These are phyloP conservation scores for Macrochelys suwanniensis DNA, from an alignment of 2,797 vertebrate genomes.

Conservation along the genomic window DNA sequence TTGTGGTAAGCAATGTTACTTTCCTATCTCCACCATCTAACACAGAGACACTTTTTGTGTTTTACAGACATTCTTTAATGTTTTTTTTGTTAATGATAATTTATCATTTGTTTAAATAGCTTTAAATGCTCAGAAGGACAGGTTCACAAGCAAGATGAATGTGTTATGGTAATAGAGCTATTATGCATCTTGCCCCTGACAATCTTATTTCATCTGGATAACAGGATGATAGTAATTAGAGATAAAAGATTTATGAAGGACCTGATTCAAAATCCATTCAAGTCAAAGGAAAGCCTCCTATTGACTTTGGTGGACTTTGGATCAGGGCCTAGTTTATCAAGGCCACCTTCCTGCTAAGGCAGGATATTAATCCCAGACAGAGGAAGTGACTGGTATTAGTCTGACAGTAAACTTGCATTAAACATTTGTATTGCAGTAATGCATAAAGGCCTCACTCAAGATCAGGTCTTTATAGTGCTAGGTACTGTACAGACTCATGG, in stretches of 20 bases:
- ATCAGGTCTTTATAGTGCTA: neutral
- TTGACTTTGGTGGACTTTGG: neutral
- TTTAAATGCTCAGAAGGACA: neutral
- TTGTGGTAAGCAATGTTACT: neutral
- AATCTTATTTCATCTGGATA: neutral
- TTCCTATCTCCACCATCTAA: neutral
- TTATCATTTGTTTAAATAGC: neutral
- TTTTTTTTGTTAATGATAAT: neutral
- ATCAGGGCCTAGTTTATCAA: neutral
- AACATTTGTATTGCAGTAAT: neutral
- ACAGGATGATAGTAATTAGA: neutral
- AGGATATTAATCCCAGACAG: neutral
- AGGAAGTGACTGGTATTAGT: neutral
- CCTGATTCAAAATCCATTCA: neutral
- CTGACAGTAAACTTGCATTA: neutral
- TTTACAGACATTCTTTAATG: slow-evolving; percentile 3
- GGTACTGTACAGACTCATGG: neutral
- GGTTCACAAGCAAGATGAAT: neutral
- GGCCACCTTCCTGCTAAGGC: neutral
- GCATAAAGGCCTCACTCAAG: neutral
- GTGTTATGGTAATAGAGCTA: accelerated
- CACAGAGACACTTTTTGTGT: neutral
- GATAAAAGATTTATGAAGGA: neutral
- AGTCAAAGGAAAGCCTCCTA: neutral
- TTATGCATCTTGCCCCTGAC: neutral